Evolutionary conservation across 2,797 vertebrate genomes (phyloP), one percentile per base, ranked within the genome.

Genomic region (Columba guinea): DNA sequence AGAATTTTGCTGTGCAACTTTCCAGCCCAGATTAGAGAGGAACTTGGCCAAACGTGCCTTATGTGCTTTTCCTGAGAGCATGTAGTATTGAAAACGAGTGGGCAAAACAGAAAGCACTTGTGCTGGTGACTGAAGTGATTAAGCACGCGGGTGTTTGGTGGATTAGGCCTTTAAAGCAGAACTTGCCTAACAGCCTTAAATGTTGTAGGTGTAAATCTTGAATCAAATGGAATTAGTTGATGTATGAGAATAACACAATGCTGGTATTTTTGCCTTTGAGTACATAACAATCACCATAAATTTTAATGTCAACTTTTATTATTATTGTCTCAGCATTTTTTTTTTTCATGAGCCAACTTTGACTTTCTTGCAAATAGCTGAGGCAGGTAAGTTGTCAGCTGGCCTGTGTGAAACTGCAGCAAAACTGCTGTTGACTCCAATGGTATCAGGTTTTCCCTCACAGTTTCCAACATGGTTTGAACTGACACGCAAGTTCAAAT

Each of bases 221-320:
- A 94, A 93, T 94, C 87, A 95, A 90, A 77, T 5, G 22, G 73
- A 94, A 93, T 91, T 87, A 90, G 74, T 23, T 88, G 79, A 86
- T 74, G 59, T 74, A 76, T 91, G 83, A 84, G 67, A 84, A 93
- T 49, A 55, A 76, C 81, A 46, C 30, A 37, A 7, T 32, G 48
- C 59, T 73, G 59, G 28, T 87, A 58, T 53, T 89, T 91, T 91
- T 80, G 58, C 73, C 59, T 84, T 81, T 75, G 46, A 89, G 70
- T 69, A 1, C 0, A 46, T 81, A 94, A 52, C 32, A 90, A 87
- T 89, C n/a, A 73, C 9, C 62, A 73, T 93, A 76, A 78, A 91
- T 96, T 92, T 94, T 86, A 41, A 73, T 49, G 55, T 93, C 74
- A 79, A 30, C 9, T 86, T 76, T 26, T 30, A 28, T 34, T 88